Base-by-base conservation (phyloP, 2,888 invertebrate genomes). In the Drosophila robusta region DNA sequence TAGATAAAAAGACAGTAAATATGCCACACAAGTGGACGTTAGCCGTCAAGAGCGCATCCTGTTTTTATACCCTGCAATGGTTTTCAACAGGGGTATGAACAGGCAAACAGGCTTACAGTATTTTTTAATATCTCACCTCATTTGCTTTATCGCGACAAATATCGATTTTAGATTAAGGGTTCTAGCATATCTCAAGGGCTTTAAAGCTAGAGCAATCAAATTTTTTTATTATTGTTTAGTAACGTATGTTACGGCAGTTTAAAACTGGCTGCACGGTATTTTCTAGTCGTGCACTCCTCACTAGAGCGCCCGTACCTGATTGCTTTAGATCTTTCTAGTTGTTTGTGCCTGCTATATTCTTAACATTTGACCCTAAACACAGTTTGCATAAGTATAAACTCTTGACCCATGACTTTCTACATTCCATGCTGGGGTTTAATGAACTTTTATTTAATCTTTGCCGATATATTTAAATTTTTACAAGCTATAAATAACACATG, bases 391-490 rank as follows among this genome's bases (percentile, higher is more conserved):
- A 49, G 38, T 65, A 66, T 78, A 63, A 54, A 34, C 18, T 39
- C n/a, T 57, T 41, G 46, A 64, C 39, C 57, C 29, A 34, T 11
- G 16, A 46, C 64, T 71, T 71, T 80, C 56, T 57, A 58, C 18
- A 55, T 56, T 32, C 38, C 45, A 24, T 54, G 73, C 52, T 22
- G 22, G 26, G 49, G 86, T 76, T 72, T 72, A 68, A 56, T 67
- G 70, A 81, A 77, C 87, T 68, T 58, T 64, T 51, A 62, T 36
- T 68, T 46, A 4, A 57, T 51, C 52, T 49, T 49, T 57, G 58
- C 29, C 34, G 16, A 34, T 45, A 39, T 29, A 41, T 18, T 5
- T 11, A 12, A 4, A 22, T 22, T 36, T 36, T 36, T 26, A 16
- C 44, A 42, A 8, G 29, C 8, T 7, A n/a, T 46, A 50, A n/a